Conservation (phyloP, 1,140 invertebrate genomes). For the Pomacea maculata region DNA sequence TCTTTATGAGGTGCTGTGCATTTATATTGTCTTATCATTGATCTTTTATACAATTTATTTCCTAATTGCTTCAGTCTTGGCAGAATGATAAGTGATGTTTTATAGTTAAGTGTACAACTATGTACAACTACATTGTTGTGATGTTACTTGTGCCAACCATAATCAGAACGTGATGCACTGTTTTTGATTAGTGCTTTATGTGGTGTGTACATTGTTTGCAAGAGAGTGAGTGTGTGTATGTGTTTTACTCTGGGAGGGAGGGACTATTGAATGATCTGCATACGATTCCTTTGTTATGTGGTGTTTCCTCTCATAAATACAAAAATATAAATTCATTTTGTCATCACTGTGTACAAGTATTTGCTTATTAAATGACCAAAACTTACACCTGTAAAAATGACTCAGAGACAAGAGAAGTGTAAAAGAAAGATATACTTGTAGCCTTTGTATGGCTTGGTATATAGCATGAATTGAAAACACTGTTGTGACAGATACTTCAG, state of each 20-base stretch:
- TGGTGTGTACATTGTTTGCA: neutral
- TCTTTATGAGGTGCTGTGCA: too few species aligned
- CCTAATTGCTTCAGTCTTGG: neutral
- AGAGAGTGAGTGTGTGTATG: neutral
- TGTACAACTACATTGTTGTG: neutral
- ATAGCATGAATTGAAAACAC: too few species aligned
- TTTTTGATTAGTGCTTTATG: neutral
- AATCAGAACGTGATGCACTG: neutral
- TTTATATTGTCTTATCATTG: neutral
- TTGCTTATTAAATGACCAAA: neutral
- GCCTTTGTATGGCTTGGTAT: too few species aligned
- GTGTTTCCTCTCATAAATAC: neutral
- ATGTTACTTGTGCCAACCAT: neutral
- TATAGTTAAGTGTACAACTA: too few species aligned
- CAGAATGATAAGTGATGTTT: too few species aligned
- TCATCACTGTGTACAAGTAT: neutral
- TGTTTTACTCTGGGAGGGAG: neutral
- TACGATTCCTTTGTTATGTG: neutral
- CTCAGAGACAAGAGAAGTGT: neutral
- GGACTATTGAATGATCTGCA: neutral
- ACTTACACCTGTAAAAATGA: neutral
- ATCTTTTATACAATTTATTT: neutral
- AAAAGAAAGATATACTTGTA: neutral
- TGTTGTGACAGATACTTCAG: too few species aligned
- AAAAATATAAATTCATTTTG: neutral